Percentiles rank a stretch among this genome's conserved stretches.
Conservation (phyloP, 2,113 vertebrate genomes). For the Triplophysa dalaica region DNA sequence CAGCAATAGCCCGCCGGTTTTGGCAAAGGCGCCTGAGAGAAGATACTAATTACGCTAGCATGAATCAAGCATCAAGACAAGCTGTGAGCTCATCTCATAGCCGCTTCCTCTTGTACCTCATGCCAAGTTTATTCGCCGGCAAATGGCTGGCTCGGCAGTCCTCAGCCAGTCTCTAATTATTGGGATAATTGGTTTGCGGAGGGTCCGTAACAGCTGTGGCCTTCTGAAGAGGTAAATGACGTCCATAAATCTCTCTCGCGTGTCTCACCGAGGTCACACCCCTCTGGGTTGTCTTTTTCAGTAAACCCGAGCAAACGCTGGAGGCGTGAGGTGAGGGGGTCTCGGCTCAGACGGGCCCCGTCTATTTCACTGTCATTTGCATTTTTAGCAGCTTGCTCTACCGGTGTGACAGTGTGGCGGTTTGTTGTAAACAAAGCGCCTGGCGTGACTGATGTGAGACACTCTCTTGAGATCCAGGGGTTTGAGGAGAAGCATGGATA, state of each 20-base stretch:
- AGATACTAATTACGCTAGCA: conserved; percentile 10
- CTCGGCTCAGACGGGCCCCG: conserved; percentile 47
- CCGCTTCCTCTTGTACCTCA: neutral
- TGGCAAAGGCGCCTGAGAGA: neutral
- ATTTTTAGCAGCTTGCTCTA: conserved; percentile 51
- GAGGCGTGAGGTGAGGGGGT: conserved; percentile 21
- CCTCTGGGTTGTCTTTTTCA: conserved; percentile 27
- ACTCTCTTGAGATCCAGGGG: neutral
- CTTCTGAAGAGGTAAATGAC: conserved; percentile 57
- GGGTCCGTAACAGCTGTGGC: conserved; percentile 56
- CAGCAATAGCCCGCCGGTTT: neutral
- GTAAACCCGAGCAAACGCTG: neutral
- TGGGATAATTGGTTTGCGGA: conserved; percentile 54
- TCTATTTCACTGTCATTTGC: conserved; percentile 49
- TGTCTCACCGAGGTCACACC: conserved; percentile 29
- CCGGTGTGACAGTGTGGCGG: conserved; percentile 13
- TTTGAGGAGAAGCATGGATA: conserved; percentile 27
- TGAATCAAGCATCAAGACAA: conserved; percentile 22
- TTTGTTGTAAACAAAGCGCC: conserved; percentile 47
- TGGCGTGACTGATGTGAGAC: conserved; percentile 47
- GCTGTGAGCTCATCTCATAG: neutral
- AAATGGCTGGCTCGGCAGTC: conserved; percentile 14
- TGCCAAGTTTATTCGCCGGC: conserved; percentile 10
- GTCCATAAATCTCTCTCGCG: conserved; percentile 53
- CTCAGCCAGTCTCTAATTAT: conserved; percentile 53